Conservation (phyloP, 1,140 invertebrate species). For the Camponotus vicinus region DNA sequence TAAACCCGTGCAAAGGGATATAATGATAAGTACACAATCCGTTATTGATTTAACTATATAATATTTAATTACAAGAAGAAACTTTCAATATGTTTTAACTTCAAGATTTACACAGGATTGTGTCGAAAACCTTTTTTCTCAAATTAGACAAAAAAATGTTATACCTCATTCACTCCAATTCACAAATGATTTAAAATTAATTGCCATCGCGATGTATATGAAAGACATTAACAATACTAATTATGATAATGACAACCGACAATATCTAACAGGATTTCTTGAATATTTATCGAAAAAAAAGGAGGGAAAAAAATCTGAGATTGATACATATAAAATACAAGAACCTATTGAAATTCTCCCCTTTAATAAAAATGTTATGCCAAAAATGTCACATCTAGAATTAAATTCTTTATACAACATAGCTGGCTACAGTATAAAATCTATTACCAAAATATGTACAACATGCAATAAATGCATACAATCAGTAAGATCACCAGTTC, state of each 20-base stretch:
- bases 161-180: neutral
- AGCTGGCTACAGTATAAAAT: neutral
- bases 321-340: no score
- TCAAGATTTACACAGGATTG: neutral
- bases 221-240: neutral
- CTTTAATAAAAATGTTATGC: no score
- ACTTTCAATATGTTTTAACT: conserved; percentile 8
- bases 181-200: neutral
- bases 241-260: neutral
- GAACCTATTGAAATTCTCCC: no score
- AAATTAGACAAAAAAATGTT: neutral
- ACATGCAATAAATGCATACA: neutral
- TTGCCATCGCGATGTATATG: neutral
- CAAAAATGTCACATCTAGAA: neutral
- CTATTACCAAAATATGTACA: conserved; percentile 7
- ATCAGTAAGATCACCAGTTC: neutral
- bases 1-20: no score
- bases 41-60: neutral
- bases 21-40: neutral
- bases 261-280: neutral
- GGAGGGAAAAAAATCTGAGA: neutral
- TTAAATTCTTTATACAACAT: conserved; percentile 13
- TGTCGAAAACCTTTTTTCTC: neutral
- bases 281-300: neutral
- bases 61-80: neutral